Conservation (phyloP, 2,113 vertebrate species). For the Syngnathus floridae region DNA sequence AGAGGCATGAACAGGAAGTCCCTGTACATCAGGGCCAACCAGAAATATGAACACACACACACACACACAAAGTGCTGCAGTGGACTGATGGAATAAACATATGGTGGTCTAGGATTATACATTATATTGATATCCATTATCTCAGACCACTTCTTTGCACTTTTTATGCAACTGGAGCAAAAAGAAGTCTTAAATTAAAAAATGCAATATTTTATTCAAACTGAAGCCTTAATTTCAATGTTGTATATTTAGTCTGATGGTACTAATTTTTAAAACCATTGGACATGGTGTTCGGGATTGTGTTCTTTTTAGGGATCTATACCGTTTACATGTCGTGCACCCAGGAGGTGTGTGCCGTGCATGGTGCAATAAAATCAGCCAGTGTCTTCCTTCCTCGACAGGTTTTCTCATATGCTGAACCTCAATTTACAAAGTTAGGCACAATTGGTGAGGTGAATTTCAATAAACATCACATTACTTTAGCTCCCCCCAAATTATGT, state of each 20-base stretch:
- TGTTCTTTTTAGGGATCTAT: neutral
- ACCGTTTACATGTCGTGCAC: neutral
- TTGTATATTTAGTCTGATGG: neutral
- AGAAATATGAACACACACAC: slow-evolving; percentile 51
- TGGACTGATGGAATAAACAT: neutral
- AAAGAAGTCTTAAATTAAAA: slow-evolving; percentile 1
- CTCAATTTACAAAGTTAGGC: neutral
- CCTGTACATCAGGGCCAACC: slow-evolving; percentile 59
- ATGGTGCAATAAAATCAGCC: neutral
- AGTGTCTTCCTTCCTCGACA: neutral
- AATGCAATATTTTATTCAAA: slow-evolving; percentile 21
- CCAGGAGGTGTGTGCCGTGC: neutral
- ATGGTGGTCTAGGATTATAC: neutral
- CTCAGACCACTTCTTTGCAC: neutral
- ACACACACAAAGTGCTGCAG: neutral
- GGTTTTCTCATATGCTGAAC: no score
- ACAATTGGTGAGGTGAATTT: neutral
- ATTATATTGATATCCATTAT: neutral
- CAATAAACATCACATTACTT: neutral
- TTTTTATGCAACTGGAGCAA: neutral
- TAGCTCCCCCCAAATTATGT: neutral
- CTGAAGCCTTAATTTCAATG: slow-evolving; percentile 13
- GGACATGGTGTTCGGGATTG: neutral
- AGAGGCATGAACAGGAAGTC: slow-evolving; percentile 8
- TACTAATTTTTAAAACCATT: neutral